Base-by-base conservation (phyloP, 2,888 invertebrate species). In the Parochlus steinenii region DNA sequence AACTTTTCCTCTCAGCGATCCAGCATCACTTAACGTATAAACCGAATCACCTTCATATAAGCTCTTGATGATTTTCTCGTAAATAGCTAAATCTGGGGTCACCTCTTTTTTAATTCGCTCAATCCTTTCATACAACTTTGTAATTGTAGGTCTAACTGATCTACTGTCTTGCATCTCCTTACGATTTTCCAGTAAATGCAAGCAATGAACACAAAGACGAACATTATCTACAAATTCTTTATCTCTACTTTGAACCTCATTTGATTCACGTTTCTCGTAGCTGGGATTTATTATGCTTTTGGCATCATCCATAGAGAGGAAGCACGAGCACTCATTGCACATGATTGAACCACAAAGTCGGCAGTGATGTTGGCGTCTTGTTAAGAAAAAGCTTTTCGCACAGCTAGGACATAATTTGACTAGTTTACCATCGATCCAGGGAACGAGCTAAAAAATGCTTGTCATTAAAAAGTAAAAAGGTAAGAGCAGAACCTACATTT, bases 321-420 rank as follows among this genome's bases (percentile, higher is more conserved):
- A 92, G 47, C 74, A 63, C 1, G 92, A 92, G 54, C 95, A 95
- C 46, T 80, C 77, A 52, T 86, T 72, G 54, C 95, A 95, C 68
- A 93, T 78, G 40, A 95, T 76, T 38, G 83, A 80, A 2, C 95
- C 95, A 54, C 89, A 97, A 4, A 97, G 66, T 41, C 95, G 67
- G 52, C 98, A 98, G 59, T 98, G 98, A 59, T 98, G 97, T 54
- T 92, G 85, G 43, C 97, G 65, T 39, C 87, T 65, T 0, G 89
- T 76, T 38, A 92, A 58, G 48, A 81, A 79, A 58, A 98, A 98
- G 29, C 74, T 67, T 51, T 77, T 76, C 1, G 89, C 83, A 62
- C 98, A 98, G 44, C 74, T 79, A 0, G 90, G 89, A 54, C 97
- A 98, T 6, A 86, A 60, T 41, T 77, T 79, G 1, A 90, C 92